Evolutionary conservation across 2,113 vertebrate species (phyloP), one percentile per base, ranked within the genome.

Genomic region (Beaufortia kweichowensis): DNA sequence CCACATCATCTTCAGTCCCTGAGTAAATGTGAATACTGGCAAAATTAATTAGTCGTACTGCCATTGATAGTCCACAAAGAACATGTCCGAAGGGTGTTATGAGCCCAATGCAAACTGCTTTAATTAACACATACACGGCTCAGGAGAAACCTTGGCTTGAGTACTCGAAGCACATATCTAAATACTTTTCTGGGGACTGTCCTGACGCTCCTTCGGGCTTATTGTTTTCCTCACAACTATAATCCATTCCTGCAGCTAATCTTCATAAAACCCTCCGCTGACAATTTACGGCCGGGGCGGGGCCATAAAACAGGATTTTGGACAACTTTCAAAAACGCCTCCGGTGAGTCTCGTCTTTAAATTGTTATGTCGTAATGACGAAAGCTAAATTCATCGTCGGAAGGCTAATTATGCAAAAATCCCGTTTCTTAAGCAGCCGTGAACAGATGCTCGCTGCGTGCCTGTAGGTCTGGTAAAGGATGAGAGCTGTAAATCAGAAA

Each of bases 181-280:
- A 41, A 77, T 61, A 60, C 33, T 81, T 81, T 74, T 31, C 26
- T 35, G 5, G 23, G 68, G 50, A 78, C 57, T 23, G 62, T 66
- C 15, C 31, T 26, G 43, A 26, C 14, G n/a, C 61, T 67, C 68
- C 71, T 77, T 19, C 19, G 64, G 26, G 56, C 57, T 60, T 61
- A 41, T 55, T 8, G 53, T 72, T 46, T 59, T 67, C 67, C 55
- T 31, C 60, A 24, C 29, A 48, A 24, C 67, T 78, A 10, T 26
- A 71, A 78, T 78, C 57, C 76, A 55, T 55, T 70, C 31, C 46
- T 39, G 67, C 67, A 56, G 76, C 57, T 78, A 78, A 78, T 71
- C 76, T 71, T 78, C 26, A 23, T 56, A 29, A 70, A 71, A 71
- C 43, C 76, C 68, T 71, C 55, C 53, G 76, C 26, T 53, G 76